Conservation (phyloP, 2,113 vertebrate genomes). For the Climacteris rufus region DNA sequence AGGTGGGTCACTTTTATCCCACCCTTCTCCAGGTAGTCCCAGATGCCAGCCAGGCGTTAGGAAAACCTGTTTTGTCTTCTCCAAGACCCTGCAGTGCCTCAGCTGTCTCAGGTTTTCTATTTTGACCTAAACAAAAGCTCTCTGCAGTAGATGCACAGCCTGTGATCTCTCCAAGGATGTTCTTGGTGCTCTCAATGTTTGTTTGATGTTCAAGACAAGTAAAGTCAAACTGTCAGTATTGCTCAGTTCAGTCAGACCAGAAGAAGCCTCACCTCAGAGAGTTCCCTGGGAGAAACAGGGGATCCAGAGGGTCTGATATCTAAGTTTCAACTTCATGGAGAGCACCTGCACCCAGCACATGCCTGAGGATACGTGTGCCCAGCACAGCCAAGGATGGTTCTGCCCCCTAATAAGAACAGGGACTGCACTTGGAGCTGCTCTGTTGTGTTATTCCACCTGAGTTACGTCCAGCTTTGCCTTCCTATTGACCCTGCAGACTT, state of each 20-base stretch:
- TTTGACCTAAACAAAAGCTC: not conserved
- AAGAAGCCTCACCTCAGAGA: not conserved
- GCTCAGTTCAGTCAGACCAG: not conserved
- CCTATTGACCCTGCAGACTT: not conserved
- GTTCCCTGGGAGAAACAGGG: not conserved
- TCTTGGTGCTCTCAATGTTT: not conserved
- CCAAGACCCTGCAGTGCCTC: not conserved
- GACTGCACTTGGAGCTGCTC: not conserved
- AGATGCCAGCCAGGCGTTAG: not conserved
- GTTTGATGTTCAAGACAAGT: not conserved
- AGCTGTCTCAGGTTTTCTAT: not conserved
- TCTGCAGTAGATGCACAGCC: not conserved
- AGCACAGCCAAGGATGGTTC: too few species aligned
- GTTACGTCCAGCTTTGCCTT: not conserved
- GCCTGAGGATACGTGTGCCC: rapidly evolving
- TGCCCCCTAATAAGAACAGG: not conserved
- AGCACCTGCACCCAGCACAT: not conserved
- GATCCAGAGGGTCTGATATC: not conserved
- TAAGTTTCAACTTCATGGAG: not conserved
- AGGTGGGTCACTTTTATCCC: not conserved
- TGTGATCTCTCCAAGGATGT: not conserved
- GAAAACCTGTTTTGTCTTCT: not conserved
- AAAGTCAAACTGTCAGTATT: not conserved
- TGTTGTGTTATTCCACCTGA: not conserved
- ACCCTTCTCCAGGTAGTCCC: not conserved